Percentiles rank a stretch among this genome's conserved stretches.
These are phyloP conservation scores for Sebastes variabilis DNA, from an alignment of 2,797 vertebrate genomes.

Conservation along the genomic window DNA sequence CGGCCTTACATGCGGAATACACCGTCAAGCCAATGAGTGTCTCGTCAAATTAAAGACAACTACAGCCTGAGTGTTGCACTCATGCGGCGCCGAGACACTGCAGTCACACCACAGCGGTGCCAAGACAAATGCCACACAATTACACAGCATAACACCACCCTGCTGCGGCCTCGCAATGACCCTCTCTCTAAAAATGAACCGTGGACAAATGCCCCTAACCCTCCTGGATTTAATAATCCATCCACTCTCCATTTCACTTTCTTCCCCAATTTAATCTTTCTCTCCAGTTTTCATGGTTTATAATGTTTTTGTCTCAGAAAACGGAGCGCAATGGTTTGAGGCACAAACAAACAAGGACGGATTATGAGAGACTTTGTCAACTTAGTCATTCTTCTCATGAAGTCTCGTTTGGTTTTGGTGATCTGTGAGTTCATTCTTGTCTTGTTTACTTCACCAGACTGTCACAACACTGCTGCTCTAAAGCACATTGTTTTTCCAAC, in stretches of 20 bases:
- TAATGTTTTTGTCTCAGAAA: constrained; percentile 15
- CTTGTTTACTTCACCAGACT: constrained; percentile 26
- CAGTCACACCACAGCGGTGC: constrained; percentile 27
- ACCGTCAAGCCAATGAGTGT: constrained; percentile 65
- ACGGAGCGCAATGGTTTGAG: constrained; percentile 1
- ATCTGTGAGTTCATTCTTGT: constrained; percentile 37
- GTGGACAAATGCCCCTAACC: constrained; percentile 6
- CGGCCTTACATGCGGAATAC: constrained; percentile 6
- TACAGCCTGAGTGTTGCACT: constrained; percentile 16
- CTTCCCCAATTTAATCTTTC: constrained; percentile 11
- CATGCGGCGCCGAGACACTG: constrained; percentile 6
- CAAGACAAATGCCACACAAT: constrained; percentile 49
- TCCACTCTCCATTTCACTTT: neutral
- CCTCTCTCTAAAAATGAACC: constrained; percentile 9
- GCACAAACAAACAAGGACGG: constrained; percentile 27
- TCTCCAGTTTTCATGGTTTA: constrained; percentile 8
- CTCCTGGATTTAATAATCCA: constrained; percentile 18
- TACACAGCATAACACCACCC: constrained; percentile 8
- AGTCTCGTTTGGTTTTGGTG: constrained; percentile 35
- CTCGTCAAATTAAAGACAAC: constrained; percentile 48
- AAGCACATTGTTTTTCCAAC: constrained; percentile 34
- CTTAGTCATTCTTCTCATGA: constrained; percentile 7
- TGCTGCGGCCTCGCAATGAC: constrained; percentile 36
- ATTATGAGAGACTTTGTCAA: constrained; percentile 31
- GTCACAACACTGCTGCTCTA: constrained; percentile 42